Percentiles rank a stretch among this genome's conserved stretches.
phyloP scores from a whole-genome alignment of 2,888 invertebrate species.

The Chironomus riparius region DNA sequence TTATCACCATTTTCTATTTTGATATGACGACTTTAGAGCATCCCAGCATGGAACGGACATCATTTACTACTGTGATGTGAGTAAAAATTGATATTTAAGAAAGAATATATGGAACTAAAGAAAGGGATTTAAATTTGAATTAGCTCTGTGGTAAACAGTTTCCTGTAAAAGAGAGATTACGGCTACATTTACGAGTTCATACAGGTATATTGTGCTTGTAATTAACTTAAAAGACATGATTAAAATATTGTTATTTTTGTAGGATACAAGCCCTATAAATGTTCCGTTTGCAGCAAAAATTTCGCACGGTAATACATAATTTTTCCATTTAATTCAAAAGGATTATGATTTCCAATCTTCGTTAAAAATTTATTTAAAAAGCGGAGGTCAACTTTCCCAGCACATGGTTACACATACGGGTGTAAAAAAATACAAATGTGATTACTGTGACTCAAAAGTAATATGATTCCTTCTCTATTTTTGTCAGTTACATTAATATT shows the following conservation, averaged over 20 bases:
- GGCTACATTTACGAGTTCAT: slow-evolving; percentile 64
- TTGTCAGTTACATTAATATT: too few relatives aligned
- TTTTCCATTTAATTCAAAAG: too few relatives aligned
- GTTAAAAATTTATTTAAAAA: too few relatives aligned
- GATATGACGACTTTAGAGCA: slow-evolving; percentile 32
- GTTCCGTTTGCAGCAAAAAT: slow-evolving; percentile 52
- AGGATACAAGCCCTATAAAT: slow-evolving; percentile 33
- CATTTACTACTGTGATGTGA: slow-evolving; percentile 25
- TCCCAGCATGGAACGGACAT: slow-evolving; percentile 38
- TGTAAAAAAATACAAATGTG: slow-evolving; percentile 61
- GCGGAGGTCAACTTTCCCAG: slow-evolving; percentile 59
- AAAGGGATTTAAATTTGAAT: slow-evolving; percentile 48
- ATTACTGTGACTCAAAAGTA: slow-evolving; percentile 46
- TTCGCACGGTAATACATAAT: too few relatives aligned
- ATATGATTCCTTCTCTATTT: neutral
- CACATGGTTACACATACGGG: slow-evolving; percentile 68
- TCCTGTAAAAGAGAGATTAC: slow-evolving; percentile 63
- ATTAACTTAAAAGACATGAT: neutral
- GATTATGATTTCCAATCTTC: too few relatives aligned
- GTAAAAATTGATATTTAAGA: neutral
- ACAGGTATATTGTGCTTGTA: slow-evolving; percentile 58
- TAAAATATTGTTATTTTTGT: neutral
- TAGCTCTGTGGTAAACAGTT: slow-evolving; percentile 70
- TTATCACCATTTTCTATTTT: too few relatives aligned
- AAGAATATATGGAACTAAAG: slow-evolving; percentile 31